Conservation (phyloP, 1,140 invertebrate genomes). For the Panagrolaimus sp. region DNA sequence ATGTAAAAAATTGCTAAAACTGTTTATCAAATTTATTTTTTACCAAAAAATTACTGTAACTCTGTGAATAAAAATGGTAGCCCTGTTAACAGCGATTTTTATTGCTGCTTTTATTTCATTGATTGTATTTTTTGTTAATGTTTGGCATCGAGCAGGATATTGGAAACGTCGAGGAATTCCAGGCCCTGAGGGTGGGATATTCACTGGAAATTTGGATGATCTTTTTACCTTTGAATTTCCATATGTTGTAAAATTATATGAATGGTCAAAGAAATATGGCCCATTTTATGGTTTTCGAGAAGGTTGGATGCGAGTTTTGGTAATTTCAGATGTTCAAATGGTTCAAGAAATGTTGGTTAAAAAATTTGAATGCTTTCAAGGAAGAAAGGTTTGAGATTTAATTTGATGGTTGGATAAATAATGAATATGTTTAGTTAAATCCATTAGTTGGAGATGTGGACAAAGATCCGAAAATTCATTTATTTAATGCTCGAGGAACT, state of each 20-base stretch:
- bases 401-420: background rate
- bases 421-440: conserved; percentile 17
- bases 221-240: background rate
- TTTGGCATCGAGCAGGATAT: background rate
- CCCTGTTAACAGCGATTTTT: no score
- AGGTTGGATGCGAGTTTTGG: conserved; percentile 58
- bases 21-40: no score
- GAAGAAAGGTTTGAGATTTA: conserved; percentile 51
- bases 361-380: conserved; percentile 62
- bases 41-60: no score
- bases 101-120: no score
- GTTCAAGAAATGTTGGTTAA: conserved; percentile 62
- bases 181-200: background rate
- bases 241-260: conserved; percentile 34
- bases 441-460: conserved; percentile 18
- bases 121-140: no score
- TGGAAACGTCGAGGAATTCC: background rate
- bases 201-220: background rate
- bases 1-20: no score
- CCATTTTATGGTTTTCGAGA: conserved; percentile 60
- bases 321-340: conserved; percentile 61
- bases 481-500: conserved; percentile 27
- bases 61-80: no score
- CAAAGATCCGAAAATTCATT: conserved; percentile 23
- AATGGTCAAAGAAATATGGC: conserved; percentile 61